Conservation (phyloP, 1,140 invertebrate species). For the Protaetia brevitarsis region DNA sequence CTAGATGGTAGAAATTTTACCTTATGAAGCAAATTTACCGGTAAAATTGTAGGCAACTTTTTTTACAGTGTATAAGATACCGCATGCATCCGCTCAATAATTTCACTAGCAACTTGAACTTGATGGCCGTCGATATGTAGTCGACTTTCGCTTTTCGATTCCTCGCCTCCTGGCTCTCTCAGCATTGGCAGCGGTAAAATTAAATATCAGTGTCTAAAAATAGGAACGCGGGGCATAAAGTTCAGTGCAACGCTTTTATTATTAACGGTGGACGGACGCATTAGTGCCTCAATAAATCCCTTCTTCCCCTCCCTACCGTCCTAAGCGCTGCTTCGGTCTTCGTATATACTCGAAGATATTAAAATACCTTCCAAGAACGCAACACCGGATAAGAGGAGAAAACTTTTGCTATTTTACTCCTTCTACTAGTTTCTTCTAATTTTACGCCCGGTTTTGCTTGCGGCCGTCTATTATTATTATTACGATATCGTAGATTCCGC, state of each 20-base stretch:
- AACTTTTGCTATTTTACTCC: neutral
- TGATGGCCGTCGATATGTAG: no score
- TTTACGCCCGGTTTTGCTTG: neutral
- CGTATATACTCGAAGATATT: neutral
- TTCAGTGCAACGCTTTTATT: conserved; percentile 3
- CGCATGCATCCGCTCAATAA: no score
- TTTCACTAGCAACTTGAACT: no score
- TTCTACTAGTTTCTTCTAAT: neutral
- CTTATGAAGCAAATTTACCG: no score
- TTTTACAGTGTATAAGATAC: no score
- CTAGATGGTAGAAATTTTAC: no score
- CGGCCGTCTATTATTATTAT: neutral
- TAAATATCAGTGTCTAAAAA: conserved; percentile 2
- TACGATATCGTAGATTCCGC: neutral
- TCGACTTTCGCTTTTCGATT: conserved; percentile 9
- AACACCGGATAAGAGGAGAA: neutral
- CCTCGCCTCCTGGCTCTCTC: neutral
- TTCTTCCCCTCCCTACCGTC: no score
- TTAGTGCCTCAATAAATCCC: conserved; percentile 1
- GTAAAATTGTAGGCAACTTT: no score
- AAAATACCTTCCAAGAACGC: neutral
- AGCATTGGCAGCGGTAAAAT: conserved; percentile 15
- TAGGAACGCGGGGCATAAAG: neutral
- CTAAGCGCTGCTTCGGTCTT: neutral
- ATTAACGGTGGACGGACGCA: no score